A percentile compares a stretch with the other conserved stretches of the same genome.
phyloP scores from a whole-genome alignment of 2,113 vertebrate species.

The Neoarius graeffei region DNA sequence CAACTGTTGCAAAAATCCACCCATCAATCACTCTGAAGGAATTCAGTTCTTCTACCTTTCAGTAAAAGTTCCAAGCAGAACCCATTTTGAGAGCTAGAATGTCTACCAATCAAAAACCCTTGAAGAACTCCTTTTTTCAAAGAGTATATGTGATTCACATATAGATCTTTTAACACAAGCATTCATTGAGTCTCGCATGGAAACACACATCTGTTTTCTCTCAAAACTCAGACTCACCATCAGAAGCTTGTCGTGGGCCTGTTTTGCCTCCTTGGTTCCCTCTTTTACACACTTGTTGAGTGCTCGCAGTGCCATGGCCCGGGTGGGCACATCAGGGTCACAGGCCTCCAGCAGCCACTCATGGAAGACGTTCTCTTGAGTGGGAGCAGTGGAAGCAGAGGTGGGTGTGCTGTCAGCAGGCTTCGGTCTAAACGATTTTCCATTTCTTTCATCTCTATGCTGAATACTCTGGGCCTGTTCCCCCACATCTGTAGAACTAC shows the following conservation, averaged over 20 bases:
- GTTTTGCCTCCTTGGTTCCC: constrained; percentile 64
- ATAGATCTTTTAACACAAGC: neutral
- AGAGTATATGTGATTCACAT: neutral
- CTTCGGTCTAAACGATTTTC: neutral
- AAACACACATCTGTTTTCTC: neutral
- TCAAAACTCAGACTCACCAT: constrained; percentile 67
- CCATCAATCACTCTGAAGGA: neutral
- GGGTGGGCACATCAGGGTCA: constrained; percentile 80
- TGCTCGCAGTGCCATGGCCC: constrained; percentile 79
- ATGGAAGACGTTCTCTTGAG: constrained; percentile 51
- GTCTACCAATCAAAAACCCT: neutral
- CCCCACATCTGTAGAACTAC: neutral
- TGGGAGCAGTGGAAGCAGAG: neutral
- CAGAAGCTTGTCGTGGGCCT: constrained; percentile 79
- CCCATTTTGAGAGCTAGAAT: neutral
- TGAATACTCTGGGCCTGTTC: neutral
- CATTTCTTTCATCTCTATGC: neutral
- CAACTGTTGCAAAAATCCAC: neutral
- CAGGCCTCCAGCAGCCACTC: constrained; percentile 79
- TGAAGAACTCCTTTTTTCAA: neutral
- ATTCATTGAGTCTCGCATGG: neutral
- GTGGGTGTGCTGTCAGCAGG: neutral
- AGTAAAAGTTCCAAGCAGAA: neutral
- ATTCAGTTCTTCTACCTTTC: neutral
- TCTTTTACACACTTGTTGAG: constrained; percentile 73